Base-by-base conservation (phyloP, 2,797 vertebrate species). In the Harpagifer antarcticus region DNA sequence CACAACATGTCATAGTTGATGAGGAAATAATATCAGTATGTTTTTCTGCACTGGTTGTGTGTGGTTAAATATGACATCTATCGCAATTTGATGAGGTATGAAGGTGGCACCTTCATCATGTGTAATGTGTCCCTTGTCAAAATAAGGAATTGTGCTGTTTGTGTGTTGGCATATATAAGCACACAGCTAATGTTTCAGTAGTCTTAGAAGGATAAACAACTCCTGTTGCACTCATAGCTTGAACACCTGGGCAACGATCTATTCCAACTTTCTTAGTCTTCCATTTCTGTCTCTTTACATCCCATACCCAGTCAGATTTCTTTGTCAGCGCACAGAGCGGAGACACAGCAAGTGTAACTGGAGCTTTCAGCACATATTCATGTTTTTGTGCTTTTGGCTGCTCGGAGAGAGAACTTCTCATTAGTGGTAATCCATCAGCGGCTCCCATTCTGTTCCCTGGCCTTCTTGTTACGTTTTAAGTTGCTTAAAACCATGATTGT, bases 311-410 rank as follows among this genome's bases (percentile, higher is more conserved):
- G 3, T 69, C 16, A 17, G 17, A n/a, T 44, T 42, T 58, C 4
- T 4, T 14, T 27, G 9, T 15, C 2, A 45, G 31, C 3, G 44
- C 63, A 55, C 63, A 16, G 47, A 78, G 63, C 9, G 31, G 45
- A 74, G 16, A 55, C 40, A 19, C 37, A 60, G 68, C 89, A 91
- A 88, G 87, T 90, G 86, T 70, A 84, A 85, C 66, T 31, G 8
- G 48, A 81, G 68, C 72, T 86, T 88, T 91, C 86, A 80, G 13
- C 85, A 88, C 81, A 66, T 83, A 66, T 82, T 88, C 66, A 71
- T 85, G 79, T 72, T 84, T 71, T 82, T 79, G 60, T 74, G 43
- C 75, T 74, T 79, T 77, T 82, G 63, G 79, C 77, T 65, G 56
- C 56, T 81, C 66, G 16, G 3, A 62, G 66, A 69, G 71, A 58